Percentiles rank a stretch among this genome's conserved stretches.
Conservation (phyloP, 2,113 vertebrate genomes). For the Electrona antarctica region DNA sequence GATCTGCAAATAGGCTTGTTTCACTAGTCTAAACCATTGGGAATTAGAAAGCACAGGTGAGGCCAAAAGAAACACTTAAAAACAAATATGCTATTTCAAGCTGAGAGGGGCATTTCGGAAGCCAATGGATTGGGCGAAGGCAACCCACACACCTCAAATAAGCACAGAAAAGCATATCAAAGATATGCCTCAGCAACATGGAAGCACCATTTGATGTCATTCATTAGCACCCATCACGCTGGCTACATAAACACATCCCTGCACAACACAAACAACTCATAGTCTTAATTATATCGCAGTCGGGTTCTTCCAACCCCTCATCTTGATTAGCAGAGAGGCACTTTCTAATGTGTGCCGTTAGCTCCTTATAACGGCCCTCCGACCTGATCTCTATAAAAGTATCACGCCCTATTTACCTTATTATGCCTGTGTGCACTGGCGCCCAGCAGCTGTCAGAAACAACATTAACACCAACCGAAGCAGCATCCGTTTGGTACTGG, state of each 20-base stretch:
- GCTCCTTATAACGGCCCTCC: no score
- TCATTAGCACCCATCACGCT: constrained; percentile 44
- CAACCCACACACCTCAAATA: constrained; percentile 59
- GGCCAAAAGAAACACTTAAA: constrained; percentile 47
- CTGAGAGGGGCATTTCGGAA: constrained; percentile 32
- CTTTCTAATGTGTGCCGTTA: no score
- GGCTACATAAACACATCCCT: constrained; percentile 14
- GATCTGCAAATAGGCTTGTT: background rate
- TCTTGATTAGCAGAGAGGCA: no score
- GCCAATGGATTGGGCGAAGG: constrained; percentile 65
- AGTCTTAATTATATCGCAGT: background rate
- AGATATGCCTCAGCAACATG: constrained; percentile 18
- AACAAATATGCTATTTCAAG: constrained; percentile 63
- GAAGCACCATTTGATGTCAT: constrained; percentile 38
- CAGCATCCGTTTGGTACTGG: no score
- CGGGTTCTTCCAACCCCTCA: no score
- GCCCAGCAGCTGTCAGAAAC: no score
- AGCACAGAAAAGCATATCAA: constrained; percentile 42
- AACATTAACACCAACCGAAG: no score
- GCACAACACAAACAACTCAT: constrained; percentile 6
- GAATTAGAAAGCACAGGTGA: constrained; percentile 54
- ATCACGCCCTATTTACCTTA: no score
- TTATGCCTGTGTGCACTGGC: no score
- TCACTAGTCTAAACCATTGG: constrained; percentile 51
- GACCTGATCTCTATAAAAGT: no score